These are phyloP conservation scores for Callyntrura guangdongensis DNA, from an alignment of 2,888 invertebrate species.

Conservation along the genomic window DNA sequence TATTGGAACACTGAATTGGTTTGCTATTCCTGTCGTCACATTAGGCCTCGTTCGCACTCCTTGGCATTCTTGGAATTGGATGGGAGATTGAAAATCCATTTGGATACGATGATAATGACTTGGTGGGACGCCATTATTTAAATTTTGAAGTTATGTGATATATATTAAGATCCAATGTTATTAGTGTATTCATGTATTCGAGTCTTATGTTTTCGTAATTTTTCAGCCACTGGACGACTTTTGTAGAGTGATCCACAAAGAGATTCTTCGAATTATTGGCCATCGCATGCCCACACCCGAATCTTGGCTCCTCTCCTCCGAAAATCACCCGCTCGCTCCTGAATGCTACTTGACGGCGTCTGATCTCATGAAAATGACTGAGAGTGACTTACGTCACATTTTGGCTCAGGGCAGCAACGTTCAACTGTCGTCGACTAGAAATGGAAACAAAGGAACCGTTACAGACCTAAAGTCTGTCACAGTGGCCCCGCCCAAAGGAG, in stretches of 20 bases:
- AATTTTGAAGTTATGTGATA: too few species aligned
- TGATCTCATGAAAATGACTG: constrained; percentile 60
- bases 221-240: constrained; percentile 81
- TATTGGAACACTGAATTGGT: constrained; percentile 77
- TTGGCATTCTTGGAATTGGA: constrained; percentile 81
- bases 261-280: constrained; percentile 76
- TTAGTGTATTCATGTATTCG: too few species aligned
- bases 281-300: constrained; percentile 77
- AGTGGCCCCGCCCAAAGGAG: not conserved
- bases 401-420: constrained; percentile 39
- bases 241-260: constrained; percentile 79
- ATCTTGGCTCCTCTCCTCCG: constrained; percentile 73
- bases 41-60: constrained; percentile 81
- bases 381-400: constrained; percentile 56
- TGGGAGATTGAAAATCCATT: constrained; percentile 84
- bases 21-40: constrained; percentile 78
- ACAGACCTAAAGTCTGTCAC: constrained; percentile 56
- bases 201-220: constrained; percentile 33
- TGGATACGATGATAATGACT: constrained; percentile 83
- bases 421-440: constrained; percentile 58
- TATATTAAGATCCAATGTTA: too few species aligned
- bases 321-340: constrained; percentile 75
- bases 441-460: constrained; percentile 39
- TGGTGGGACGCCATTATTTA: constrained; percentile 57
- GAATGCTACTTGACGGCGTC: constrained; percentile 63